Evolutionary conservation across 37 sponge, comb jelly and placozoan genomes (phyloP), one percentile per base, ranked within the genome.

Genomic region (Agelas oroides): DNA sequence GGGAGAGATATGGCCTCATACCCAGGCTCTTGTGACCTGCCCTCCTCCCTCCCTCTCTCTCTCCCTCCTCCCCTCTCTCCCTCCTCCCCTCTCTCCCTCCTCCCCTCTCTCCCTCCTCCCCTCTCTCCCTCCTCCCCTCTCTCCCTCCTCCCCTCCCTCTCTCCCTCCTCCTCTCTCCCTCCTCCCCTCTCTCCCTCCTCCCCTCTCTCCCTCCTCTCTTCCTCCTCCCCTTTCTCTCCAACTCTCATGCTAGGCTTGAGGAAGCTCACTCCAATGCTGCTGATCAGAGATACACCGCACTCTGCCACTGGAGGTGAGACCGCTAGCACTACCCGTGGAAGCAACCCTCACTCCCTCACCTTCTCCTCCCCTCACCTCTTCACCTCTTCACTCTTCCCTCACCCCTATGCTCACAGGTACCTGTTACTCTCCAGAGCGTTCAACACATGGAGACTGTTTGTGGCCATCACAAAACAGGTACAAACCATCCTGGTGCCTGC

Each of bases 231-330:
- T n/a, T n/a, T n/a, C n/a, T n/a, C n/a, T n/a, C n/a, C n/a, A n/a
- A n/a, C n/a, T n/a, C n/a, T n/a, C 25, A 15, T 17, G 6, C 8
- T 27, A 81, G 78, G 40, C 28, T 88, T 25, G 89, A 88, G 64
- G 83, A 74, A 30, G 83, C 83, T 31, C 74, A 28, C 66, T 84
- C 74, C 12, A 46, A 58, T 67, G 76, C 70, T 28, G 89, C 89
- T 59, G 89, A 88, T 53, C 75, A 88, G 64, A 41, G 78, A 18
- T 88, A 82, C 54, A 88, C 89, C 0, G 89, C 89, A 0, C 71
- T 82, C 38, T 77, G 67, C 54, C 89, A 88, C 69, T 82, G 83
- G 83, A 82, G 71, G 89, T 88, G 40, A 55, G 68, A n/a, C n/a
- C n/a, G n/a, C n/a, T n/a, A 11, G 8, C 33, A n/a, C n/a, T n/a